Conservation (phyloP, 30 jellyfish, hydroid and myxozoan species). For the Aurelia sp. region DNA sequence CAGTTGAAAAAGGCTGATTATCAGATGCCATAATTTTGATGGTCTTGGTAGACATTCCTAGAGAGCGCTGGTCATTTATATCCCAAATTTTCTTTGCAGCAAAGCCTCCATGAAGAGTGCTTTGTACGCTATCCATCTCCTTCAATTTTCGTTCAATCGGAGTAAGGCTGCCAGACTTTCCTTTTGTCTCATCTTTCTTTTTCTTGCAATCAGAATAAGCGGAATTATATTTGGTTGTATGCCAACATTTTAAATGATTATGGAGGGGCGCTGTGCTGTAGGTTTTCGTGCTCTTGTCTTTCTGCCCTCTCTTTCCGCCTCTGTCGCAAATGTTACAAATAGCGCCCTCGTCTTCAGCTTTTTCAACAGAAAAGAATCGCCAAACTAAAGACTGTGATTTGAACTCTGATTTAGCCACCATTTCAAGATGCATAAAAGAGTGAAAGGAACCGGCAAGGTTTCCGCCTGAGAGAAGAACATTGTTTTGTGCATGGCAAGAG, state of each 20-base stretch:
- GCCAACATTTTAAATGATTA: conserved; percentile 59
- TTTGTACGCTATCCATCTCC: conserved; percentile 45
- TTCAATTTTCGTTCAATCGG: conserved; percentile 49
- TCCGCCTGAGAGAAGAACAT: too few species aligned
- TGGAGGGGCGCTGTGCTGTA: conserved; percentile 76
- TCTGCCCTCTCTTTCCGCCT: conserved; percentile 64
- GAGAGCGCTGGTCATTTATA: conserved; percentile 30
- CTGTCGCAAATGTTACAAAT: conserved; percentile 48
- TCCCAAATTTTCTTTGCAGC: conserved; percentile 50
- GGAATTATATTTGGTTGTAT: conserved; percentile 41
- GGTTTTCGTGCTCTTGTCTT: conserved; percentile 71
- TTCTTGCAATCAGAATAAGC: conserved; percentile 46
- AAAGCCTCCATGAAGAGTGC: conserved; percentile 31
- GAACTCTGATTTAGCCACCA: conserved; percentile 25
- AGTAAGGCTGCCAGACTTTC: conserved; percentile 27
- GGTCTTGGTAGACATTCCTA: conserved; percentile 33
- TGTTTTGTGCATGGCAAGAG: too few species aligned
- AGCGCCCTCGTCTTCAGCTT: conserved; percentile 66
- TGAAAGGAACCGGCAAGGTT: too few species aligned
- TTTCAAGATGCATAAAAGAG: not conserved
- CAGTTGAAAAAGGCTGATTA: conserved; percentile 68
- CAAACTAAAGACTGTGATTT: conserved; percentile 62
- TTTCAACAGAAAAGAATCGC: conserved; percentile 57
- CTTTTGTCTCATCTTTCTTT: conserved; percentile 7
- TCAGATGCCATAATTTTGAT: conserved; percentile 69